phyloP scores from a whole-genome alignment of 1,140 invertebrate species.

The Semibalanus balanoides region DNA sequence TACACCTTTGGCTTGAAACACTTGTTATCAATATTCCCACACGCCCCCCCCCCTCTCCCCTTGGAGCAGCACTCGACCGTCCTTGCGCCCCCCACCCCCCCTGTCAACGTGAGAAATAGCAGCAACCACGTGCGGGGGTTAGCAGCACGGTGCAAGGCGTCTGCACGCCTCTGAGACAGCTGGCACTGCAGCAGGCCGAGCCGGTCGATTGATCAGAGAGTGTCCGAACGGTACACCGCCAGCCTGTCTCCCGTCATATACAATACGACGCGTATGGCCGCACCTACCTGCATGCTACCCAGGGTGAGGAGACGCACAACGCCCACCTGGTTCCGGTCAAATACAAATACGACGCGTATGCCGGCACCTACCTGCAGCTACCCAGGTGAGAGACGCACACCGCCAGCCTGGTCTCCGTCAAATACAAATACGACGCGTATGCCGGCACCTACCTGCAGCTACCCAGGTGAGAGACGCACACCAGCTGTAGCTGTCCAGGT shows the following conservation, averaged over 20 bases:
- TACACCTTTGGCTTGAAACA: no score
- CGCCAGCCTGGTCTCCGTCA: conserved; percentile 67
- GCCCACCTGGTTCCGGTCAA: conserved; percentile 72
- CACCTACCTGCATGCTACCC: conserved; percentile 65
- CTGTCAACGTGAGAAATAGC: no score
- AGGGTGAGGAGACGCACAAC: conserved; percentile 69
- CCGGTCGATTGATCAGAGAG: conserved; percentile 9
- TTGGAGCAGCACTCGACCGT: no score
- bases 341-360: conserved; percentile 78
- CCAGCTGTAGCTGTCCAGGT: conserved; percentile 73
- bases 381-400: conserved; percentile 73
- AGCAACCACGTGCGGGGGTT: background rate
- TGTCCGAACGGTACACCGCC: conserved; percentile 62
- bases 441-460: conserved; percentile 68
- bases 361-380: conserved; percentile 65
- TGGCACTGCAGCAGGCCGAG: background rate
- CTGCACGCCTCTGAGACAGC: background rate
- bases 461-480: conserved; percentile 48
- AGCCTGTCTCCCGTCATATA: conserved; percentile 76
- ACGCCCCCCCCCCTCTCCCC: no score
- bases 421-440: conserved; percentile 75
- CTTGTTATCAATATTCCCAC: no score
- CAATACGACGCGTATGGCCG: conserved; percentile 74
- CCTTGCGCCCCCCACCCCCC: no score
- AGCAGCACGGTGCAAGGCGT: background rate